Percentiles rank a stretch among this genome's conserved stretches.
Conservation (phyloP, 1,140 invertebrate species). For the Pinna nobilis region DNA sequence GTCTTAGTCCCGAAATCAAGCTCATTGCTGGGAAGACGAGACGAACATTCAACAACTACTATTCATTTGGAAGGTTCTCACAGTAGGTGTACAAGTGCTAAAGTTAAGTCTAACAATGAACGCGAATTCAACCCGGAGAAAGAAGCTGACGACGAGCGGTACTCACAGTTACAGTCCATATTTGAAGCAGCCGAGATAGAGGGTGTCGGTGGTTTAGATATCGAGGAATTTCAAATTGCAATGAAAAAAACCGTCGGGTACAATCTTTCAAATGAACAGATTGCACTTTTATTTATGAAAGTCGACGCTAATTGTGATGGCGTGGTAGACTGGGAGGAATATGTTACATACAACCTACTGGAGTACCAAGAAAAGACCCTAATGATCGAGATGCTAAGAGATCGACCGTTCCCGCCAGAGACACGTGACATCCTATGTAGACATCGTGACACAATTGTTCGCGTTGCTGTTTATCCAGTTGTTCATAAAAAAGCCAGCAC, state of each 20-base stretch:
- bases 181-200: constrained; percentile 59
- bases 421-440: constrained; percentile 47
- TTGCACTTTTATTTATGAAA: constrained; percentile 67
- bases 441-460: constrained; percentile 55
- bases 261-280: constrained; percentile 52
- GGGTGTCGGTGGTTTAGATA: constrained; percentile 51
- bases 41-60: no score
- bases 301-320: constrained; percentile 71
- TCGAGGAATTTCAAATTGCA: constrained; percentile 60
- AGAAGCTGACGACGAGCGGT: constrained; percentile 29
- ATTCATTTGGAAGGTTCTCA: background rate
- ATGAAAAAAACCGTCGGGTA: constrained; percentile 58
- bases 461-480: constrained; percentile 52
- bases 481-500: constrained; percentile 39
- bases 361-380: constrained; percentile 66
- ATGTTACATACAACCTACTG: constrained; percentile 66
- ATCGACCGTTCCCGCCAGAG: constrained; percentile 59
- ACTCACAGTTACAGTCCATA: constrained; percentile 50
- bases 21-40: no score
- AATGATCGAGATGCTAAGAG: constrained; percentile 62
- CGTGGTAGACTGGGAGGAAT: constrained; percentile 72
- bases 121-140: constrained; percentile 40
- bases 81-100: no score
- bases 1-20: no score
- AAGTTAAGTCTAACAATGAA: no score